Base-by-base conservation (phyloP, 2,888 invertebrate genomes). In the Euzetes globulus region DNA sequence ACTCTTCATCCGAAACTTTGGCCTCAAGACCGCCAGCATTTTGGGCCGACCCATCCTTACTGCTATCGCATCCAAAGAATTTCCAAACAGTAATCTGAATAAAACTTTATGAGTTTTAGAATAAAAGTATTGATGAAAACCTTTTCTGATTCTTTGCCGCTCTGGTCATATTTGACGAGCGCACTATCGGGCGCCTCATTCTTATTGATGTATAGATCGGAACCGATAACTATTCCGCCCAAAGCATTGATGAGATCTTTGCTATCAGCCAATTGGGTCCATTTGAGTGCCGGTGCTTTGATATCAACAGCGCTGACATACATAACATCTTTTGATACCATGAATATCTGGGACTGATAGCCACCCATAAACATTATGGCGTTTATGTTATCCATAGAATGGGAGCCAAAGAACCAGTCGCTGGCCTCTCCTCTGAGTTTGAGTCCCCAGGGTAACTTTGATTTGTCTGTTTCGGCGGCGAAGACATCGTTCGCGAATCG, bases 51-150 rank as follows among this genome's bases (percentile, higher is more conserved):
- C 19, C 25, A 27, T n/a, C 5, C 29, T 22, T 6, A 29, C n/a
- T 4, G 5, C 11, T 58, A 3, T 58, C 58, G 13, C 63, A 63
- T 6, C 37, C 37, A 22, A 63, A 63, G 15, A n/a, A 22, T 11
- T 63, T 63, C 63, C 63, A 63, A 63, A 63, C 63, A 5, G 63
- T 3, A 22, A 22, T 63, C 63, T 63, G 5, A 27, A 60, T 60
- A 27, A 15, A 22, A 63, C 29, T 9, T 27, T 17, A 6, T 27
- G 15, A 33, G 15, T 11, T 7, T 63, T 63, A 11, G n/a, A 63
- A 27, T 29, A 60, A 15, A 15, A 6, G n/a, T 33, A 1, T 33
- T 63, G 5, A 22, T 63, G 6, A 3, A 37, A 15, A 63, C 63
- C 11, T 29, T 63, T 33, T 63, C 63, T 1, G 17, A 63, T 33